A percentile compares a stretch with the other conserved stretches of the same genome.
phyloP scores from a whole-genome alignment of 2,797 vertebrate genomes.

The Heliangelus exortis region DNA sequence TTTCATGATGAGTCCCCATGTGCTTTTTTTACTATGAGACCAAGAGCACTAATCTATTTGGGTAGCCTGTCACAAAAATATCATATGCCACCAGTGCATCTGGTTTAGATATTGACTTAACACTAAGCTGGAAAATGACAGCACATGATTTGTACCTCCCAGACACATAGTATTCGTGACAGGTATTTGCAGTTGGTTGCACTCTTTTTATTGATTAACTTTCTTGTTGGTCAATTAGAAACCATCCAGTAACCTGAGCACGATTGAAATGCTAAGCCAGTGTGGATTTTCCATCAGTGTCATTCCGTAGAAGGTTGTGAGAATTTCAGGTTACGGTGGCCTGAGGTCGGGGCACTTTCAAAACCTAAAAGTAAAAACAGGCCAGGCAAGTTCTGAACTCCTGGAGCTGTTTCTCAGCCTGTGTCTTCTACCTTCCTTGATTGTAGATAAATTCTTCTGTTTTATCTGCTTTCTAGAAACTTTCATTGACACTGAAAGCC shows the following conservation, averaged over 20 bases:
- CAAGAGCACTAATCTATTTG: neutral
- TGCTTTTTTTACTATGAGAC: neutral
- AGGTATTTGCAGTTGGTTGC: neutral
- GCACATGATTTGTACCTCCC: neutral
- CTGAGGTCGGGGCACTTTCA: neutral
- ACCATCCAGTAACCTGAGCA: neutral
- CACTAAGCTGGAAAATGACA: neutral
- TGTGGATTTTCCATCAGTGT: neutral
- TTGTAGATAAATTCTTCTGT: neutral
- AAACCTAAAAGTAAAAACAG: neutral
- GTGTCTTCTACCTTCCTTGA: neutral
- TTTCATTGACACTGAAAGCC: neutral
- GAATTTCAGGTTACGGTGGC: neutral
- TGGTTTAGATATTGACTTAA: neutral
- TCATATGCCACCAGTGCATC: neutral
- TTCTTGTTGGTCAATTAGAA: constrained; percentile 1
- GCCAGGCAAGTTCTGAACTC: neutral
- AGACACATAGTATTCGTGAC: neutral
- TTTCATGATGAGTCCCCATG: neutral
- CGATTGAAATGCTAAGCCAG: neutral
- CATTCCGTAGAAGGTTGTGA: neutral
- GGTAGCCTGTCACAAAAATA: neutral
- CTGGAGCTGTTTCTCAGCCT: neutral
- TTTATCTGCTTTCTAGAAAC: constrained; percentile 52
- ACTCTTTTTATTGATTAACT: neutral